Base-by-base conservation (phyloP, 2,888 invertebrate genomes). In the Morinoia aosen region DNA sequence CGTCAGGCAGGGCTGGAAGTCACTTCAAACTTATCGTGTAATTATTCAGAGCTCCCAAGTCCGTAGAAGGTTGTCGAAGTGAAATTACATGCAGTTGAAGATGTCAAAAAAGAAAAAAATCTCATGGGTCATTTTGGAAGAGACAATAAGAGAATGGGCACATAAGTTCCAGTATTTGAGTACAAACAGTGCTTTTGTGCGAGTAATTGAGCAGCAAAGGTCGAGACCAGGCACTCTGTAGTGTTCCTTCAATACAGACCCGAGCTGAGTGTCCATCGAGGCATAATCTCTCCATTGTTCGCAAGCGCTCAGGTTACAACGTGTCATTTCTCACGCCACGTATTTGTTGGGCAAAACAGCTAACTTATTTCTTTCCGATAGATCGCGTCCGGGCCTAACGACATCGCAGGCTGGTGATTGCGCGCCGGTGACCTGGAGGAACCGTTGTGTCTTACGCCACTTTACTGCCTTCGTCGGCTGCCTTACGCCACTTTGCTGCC, bases 321-420 rank as follows among this genome's bases (percentile, higher is more conserved):
- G 93, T 57, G 33, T 93, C 93, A 93, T 93, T 93, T 93, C 57
- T 93, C 93, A 93, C 57, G 19, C 57, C 93, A 25, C 39, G 93
- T 33, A 57, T 93, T 93, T 93, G 57, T 33, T 57, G 93, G n/a
- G 48, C 93, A 93, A 93, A 93, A 93, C 93, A 57, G 33, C 58
- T 56, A 56, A 93, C 93, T 93, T 93, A 93, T 93, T 33, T 93
- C 93, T 57, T 90, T 93, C 93, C 93, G 93, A 93, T 93, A 93
- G 57, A 93, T 57, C 57, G 93, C 90, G 90, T 48, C 48, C 12
- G 40, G 10, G 10, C 90, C 90, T 90, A 90, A 90, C 48, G 40
- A 90, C 90, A 7, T 12, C 16, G 48, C 16, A 90, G 40, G 25
- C 48, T 14, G 48, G 40, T 90, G 39, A 90, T 90, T 90, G 39